Conservation (phyloP, 2,888 invertebrate species). For the Ceriagrion tenellum region DNA sequence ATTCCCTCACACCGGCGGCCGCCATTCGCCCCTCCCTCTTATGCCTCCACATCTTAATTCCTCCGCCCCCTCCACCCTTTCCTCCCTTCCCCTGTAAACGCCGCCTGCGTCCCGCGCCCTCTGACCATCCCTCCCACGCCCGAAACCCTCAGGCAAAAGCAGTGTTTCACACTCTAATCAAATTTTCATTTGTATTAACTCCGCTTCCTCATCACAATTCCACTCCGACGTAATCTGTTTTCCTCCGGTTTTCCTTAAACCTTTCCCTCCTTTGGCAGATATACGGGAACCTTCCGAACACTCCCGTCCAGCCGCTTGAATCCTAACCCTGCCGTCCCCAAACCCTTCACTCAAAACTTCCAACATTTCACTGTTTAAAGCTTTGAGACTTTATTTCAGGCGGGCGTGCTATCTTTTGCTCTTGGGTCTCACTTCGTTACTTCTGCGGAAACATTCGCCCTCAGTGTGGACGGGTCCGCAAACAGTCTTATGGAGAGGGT, state of each 20-base stretch:
- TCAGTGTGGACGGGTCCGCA: not conserved
- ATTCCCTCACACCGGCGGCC: not conserved
- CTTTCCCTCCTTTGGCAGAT: slow-evolving; percentile 45
- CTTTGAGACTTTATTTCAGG: slow-evolving; percentile 1
- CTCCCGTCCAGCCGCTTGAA: not conserved
- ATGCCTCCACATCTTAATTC: not conserved
- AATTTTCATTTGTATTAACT: slow-evolving; percentile 68
- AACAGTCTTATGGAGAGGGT: no score
- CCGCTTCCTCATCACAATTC: slow-evolving; percentile 64
- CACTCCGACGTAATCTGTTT: slow-evolving; percentile 66
- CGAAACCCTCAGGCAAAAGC: slow-evolving; percentile 29
- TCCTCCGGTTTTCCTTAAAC: slow-evolving; percentile 60
- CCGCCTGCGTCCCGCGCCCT: not conserved
- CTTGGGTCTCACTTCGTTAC: not conserved
- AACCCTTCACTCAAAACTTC: not conserved
- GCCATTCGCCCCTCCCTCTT: not conserved
- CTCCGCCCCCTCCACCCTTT: not conserved
- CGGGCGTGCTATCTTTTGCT: not conserved
- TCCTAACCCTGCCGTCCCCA: not conserved
- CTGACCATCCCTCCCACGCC: slow-evolving; percentile 1
- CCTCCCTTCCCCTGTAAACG: not conserved
- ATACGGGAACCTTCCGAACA: not conserved
- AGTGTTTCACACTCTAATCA: slow-evolving; percentile 65
- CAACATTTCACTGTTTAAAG: not conserved
- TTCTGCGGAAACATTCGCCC: not conserved